Evolutionary conservation across 2,113 vertebrate species (phyloP), one percentile per base, ranked within the genome.

Genomic region (Phalacrocorax pelagicus): DNA sequence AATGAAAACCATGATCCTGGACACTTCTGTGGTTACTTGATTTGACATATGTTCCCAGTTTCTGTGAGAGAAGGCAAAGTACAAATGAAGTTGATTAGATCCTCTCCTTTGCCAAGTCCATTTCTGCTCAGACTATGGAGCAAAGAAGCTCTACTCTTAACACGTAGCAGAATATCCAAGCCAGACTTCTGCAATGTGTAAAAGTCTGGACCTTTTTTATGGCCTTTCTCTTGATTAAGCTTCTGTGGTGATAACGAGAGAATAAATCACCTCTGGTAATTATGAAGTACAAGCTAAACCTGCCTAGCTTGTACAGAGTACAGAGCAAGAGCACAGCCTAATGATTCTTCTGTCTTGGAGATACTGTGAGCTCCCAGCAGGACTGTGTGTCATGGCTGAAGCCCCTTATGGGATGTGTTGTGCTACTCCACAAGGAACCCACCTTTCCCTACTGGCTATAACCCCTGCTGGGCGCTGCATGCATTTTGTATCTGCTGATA

Each of bases 11-110:
- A 55, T 42, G n/a, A 92, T 75, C 44, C 40, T 87, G 89, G 62
- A 80, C 49, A 36, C 27, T 92, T 62, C 22, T 73, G 24, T 73
- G 70, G 42, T 62, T 91, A 12, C 81, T 95, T 85, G 86, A 82
- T 89, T 91, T 94, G 81, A 91, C 62, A 87, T 91, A 79, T 62
- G 54, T 85, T 91, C 46, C 49, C 61, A 82, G 86, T 91, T 94
- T 92, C 70, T 66, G 32, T 54, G 52, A 83, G 40, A 89, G 40
- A 85, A 94, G 36, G 49, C 73, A 61, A 92, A 92, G 65, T 82
- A 95, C 61, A 80, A 95, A 82, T 87, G 38, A 97, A 97, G 61
- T 62, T 87, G 77, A 87, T 94, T 80, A 90, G 73, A 69, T 38
- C 32, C 4, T 34, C 32, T 85, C 46, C 29, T 85, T 89, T 94